A percentile compares a stretch with the other conserved stretches of the same genome.
Conservation (phyloP, 2,888 invertebrate species). For the Elegia similella region DNA sequence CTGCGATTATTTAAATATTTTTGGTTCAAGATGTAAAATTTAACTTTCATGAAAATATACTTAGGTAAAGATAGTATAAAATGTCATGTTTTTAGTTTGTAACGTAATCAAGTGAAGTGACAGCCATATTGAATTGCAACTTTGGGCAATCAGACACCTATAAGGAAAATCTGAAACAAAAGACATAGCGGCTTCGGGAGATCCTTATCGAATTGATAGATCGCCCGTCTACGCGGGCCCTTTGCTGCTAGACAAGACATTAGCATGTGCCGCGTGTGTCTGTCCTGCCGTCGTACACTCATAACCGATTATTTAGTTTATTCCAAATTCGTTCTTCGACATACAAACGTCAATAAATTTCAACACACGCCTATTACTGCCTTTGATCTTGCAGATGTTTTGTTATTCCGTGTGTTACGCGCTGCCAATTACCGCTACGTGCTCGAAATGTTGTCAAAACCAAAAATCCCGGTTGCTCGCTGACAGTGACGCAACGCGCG, state of each 20-base stretch:
- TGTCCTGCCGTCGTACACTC: conserved; percentile 28
- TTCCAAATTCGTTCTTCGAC: conserved; percentile 63
- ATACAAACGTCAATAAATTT: conserved; percentile 71
- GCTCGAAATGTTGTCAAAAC: conserved; percentile 67
- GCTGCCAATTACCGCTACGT: conserved; percentile 74
- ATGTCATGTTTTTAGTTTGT: no score
- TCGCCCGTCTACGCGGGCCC: conserved; percentile 6
- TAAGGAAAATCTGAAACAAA: background rate
- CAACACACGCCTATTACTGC: conserved; percentile 73
- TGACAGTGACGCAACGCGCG: conserved; percentile 41
- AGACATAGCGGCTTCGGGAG: conserved; percentile 3
- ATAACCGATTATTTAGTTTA: conserved; percentile 52
- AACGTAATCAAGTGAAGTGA: no score
- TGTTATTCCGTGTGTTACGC: conserved; percentile 68
- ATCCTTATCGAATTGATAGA: conserved; percentile 2
- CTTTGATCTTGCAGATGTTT: conserved; percentile 75
- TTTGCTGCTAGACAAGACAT: conserved; percentile 30
- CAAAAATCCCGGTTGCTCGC: conserved; percentile 45
- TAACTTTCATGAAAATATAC: background rate
- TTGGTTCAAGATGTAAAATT: background rate
- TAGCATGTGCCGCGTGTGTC: conserved; percentile 54
- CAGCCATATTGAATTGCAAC: background rate
- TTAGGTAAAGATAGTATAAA: no score
- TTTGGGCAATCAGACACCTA: background rate
- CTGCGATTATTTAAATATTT: background rate